These are phyloP conservation scores for Arnoldichthys spilopterus DNA, from an alignment of 2,797 vertebrate genomes.

Conservation along the genomic window DNA sequence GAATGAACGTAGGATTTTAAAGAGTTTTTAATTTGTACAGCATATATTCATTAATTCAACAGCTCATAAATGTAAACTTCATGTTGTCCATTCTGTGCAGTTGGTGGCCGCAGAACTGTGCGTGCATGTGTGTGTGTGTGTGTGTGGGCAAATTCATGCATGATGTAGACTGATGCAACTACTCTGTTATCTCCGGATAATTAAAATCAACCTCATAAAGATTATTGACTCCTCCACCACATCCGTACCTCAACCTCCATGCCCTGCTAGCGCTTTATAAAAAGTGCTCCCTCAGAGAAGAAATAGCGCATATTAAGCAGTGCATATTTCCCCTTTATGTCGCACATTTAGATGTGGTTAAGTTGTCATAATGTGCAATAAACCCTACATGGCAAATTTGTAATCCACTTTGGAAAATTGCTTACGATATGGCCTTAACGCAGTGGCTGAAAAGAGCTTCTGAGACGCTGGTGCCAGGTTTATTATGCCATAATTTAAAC, in stretches of 20 bases:
- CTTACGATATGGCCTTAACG: constrained; percentile 83
- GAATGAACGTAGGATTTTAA: background rate
- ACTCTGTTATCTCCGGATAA: constrained; percentile 82
- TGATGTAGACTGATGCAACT: constrained; percentile 79
- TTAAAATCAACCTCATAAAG: constrained; percentile 86
- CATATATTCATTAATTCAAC: background rate
- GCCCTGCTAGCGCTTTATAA: constrained; percentile 76
- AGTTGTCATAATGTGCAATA: constrained; percentile 87
- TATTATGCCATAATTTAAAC: constrained; percentile 92
- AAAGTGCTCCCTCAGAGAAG: constrained; percentile 79
- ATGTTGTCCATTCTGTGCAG: background rate
- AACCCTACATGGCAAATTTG: constrained; percentile 85
- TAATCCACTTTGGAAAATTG: constrained; percentile 88
- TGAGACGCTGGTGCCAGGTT: constrained; percentile 80
- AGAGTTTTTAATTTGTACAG: background rate
- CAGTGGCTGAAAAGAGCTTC: constrained; percentile 79
- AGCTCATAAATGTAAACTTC: background rate
- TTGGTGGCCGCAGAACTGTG: background rate
- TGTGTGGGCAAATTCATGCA: constrained; percentile 61
- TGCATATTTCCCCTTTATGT: constrained; percentile 83
- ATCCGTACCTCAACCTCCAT: constrained; percentile 70
- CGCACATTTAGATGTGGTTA: constrained; percentile 85
- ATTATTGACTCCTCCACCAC: constrained; percentile 80
- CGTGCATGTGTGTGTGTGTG: constrained; percentile 39
- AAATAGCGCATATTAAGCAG: constrained; percentile 83